Base-by-base conservation (phyloP, 2,113 vertebrate genomes). In the Odontesthes bonariensis region DNA sequence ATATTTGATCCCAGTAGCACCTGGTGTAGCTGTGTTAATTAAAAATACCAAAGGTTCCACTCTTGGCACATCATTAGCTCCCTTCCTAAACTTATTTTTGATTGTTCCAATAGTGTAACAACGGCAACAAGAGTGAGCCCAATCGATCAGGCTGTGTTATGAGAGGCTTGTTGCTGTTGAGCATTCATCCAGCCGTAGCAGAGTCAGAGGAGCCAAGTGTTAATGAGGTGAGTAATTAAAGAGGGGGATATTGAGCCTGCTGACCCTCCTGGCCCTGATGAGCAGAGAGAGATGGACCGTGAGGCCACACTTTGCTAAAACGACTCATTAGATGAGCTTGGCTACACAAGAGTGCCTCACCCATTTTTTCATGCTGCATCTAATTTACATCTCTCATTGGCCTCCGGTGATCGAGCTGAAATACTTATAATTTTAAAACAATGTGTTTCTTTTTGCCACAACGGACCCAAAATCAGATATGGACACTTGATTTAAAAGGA, bases 201-300 rank as follows among this genome's bases (percentile, higher is more conserved):
- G 82, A 84, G 80, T 82, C 75, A 81, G 74, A 82, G 72, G 70
- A 85, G 87, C 67, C 55, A 55, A 62, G 85, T 83, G 89, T 84
- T 91, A 90, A 93, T 92, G 88, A 93, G 83, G 77, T 84, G 79
- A 92, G 88, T 91, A 90, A 93, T 92, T 92, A 93, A 90, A 82
- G 73, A 73, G 75, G 83, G 69, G 44, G 77, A 61, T 86, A 91
- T 84, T 68, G 85, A 89, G 85, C 79, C 72, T 53, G 73, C 71
- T 90, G 90, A 92, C 86, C 89, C 83, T 69, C 77, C 56, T 71
- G 74, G 79, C 79, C 82, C 78, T 42, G 42, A 46, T 75, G 81
- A 75, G 63, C 70, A 38, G 46, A 11, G 60, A 14, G 70, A 85
- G 80, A 56, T 6, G 32, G 77, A 82, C 67, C 85, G 80, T 27